These are phyloP conservation scores for Pungitius pungitius DNA, from an alignment of 2,113 vertebrate genomes.

Conservation along the genomic window DNA sequence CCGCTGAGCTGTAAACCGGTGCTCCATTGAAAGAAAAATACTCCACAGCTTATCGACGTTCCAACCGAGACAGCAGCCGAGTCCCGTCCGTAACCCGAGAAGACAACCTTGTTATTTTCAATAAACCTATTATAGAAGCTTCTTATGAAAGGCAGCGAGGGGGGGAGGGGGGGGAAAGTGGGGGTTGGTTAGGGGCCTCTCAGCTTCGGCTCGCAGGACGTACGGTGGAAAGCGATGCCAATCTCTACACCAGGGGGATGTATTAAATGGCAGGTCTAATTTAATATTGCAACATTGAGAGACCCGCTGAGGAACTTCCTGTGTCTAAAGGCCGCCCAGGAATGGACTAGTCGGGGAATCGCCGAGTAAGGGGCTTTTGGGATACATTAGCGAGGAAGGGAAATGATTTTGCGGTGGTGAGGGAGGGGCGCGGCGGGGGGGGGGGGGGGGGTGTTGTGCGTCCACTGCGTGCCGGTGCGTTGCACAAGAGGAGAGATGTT, in stretches of 20 bases:
- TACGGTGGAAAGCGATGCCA: constrained; percentile 65
- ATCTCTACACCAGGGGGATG: constrained; percentile 66
- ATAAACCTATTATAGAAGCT: constrained; percentile 73
- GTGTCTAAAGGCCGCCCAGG: constrained; percentile 69
- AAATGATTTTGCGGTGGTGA: constrained; percentile 56
- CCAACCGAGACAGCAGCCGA: constrained; percentile 53
- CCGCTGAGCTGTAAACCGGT: not conserved
- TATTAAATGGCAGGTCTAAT: constrained; percentile 78
- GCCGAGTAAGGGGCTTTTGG: constrained; percentile 69
- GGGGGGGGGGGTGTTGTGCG: constrained; percentile 30
- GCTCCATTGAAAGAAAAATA: constrained; percentile 46
- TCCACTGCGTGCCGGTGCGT: constrained; percentile 20
- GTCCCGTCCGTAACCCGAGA: constrained; percentile 68
- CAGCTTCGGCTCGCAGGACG: constrained; percentile 66
- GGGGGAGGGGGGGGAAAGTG: constrained; percentile 33
- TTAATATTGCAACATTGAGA: constrained; percentile 73
- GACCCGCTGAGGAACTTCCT: constrained; percentile 78
- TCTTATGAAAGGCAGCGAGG: constrained; percentile 55
- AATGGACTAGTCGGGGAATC: constrained; percentile 61
- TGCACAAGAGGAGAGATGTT: no score
- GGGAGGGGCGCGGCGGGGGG: constrained; percentile 27
- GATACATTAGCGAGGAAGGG: constrained; percentile 70
- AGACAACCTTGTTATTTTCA: constrained; percentile 77
- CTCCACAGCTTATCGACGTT: constrained; percentile 59
- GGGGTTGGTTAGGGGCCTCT: constrained; percentile 67